Conservation (phyloP, 2,797 vertebrate genomes). For the Clarias pachynema region DNA sequence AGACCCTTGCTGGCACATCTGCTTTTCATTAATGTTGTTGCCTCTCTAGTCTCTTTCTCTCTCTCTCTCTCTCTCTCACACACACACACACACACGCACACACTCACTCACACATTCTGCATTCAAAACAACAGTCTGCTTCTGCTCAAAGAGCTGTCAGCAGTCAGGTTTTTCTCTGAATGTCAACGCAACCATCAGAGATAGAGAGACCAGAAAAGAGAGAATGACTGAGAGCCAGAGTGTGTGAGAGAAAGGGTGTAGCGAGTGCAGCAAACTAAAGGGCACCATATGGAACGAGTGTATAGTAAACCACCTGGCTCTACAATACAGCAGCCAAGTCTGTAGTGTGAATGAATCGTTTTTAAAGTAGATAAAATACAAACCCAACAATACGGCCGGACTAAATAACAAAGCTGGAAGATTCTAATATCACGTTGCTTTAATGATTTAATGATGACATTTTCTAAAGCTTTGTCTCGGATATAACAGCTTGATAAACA, state of each 20-base stretch:
- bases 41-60: slow-evolving; percentile 16
- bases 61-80: slow-evolving; percentile 15
- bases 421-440: background rate
- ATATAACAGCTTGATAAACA: background rate
- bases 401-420: background rate
- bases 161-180: slow-evolving; percentile 51
- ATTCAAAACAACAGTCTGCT: slow-evolving; percentile 52
- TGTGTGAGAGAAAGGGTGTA: slow-evolving; percentile 17
- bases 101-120: slow-evolving; percentile 32
- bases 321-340: slow-evolving; percentile 44
- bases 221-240: slow-evolving; percentile 6
- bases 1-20: slow-evolving; percentile 56
- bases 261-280: slow-evolving; percentile 47
- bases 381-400: background rate
- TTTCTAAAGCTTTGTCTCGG: background rate
- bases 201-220: background rate
- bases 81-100: background rate
- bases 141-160: slow-evolving; percentile 50
- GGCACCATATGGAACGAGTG: slow-evolving; percentile 55
- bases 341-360: slow-evolving; percentile 42
- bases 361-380: slow-evolving; percentile 35
- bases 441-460: background rate
- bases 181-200: slow-evolving; percentile 30
- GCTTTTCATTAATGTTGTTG: slow-evolving; percentile 56
- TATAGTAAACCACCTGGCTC: slow-evolving; percentile 55